Base-by-base conservation (phyloP, 2,113 vertebrate genomes). In the Malurus melanocephalus region DNA sequence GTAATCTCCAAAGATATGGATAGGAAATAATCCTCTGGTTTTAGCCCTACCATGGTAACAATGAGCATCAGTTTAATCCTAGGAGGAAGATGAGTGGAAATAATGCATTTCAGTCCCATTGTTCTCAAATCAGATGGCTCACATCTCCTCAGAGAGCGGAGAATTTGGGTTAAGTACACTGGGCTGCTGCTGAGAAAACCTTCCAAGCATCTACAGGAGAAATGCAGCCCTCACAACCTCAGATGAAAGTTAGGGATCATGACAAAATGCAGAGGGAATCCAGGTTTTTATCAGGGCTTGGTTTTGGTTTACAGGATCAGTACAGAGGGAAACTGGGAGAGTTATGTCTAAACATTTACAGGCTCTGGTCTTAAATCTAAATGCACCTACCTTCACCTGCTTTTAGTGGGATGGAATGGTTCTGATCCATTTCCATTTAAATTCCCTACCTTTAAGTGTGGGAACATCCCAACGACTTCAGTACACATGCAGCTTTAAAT, bases 31-130 rank as follows among this genome's bases (percentile, higher is more conserved):
- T 85, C 76, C 38, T 30, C 59, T 51, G 33, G 11, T 32, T 86
- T 93, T 80, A 93, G 66, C 51, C 83, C 83, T 79, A 69, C 84
- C 62, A 35, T 23, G 18, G 48, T 80, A 88, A 89, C 49, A 80
- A 38, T 33, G 77, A 84, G 43, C 71, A 86, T 30, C 43, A 33
- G 17, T 85, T 93, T 93, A 93, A 93, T 84, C 85, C 71, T 77
- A 48, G 83, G 2, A 72, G 59, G 83, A 90, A 88, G 83, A 76
- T 40, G 32, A 91, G 51, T 93, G 55, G 77, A 86, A 95, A 94
- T 62, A 93, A 84, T 52, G 51, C n/a, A 28, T 75, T 88, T 93
- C 77, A 90, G 43, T 32, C n/a, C 42, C 86, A 11, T 13, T 67
- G 52, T 65, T 93, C 83, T 87, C 71, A 51, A 72, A 84, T 88